Evolutionary conservation across 1,140 invertebrate genomes (phyloP), one percentile per base, ranked within the genome.

Genomic region (Ganaspis sp.): DNA sequence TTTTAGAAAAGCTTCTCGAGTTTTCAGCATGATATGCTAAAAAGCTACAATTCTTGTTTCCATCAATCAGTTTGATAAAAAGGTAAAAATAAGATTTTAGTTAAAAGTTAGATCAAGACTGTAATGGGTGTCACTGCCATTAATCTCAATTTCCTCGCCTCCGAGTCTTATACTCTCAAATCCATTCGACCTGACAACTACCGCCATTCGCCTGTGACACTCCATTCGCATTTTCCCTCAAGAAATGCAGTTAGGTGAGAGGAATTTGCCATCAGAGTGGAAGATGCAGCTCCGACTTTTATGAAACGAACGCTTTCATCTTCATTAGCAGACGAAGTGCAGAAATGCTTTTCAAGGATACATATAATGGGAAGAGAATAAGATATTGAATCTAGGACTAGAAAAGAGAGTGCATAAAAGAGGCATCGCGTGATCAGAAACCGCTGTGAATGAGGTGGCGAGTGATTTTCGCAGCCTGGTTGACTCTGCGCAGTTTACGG

Each of bases 381-480:
- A 34, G 29, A 34, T 34, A n/a, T n/a, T 34, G 29, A 34, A 34
- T 34, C 29, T 34, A 34, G 38, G 38, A 40, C 1, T 40, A 40
- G 9, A 54, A 54, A 54, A 54, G 0, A 21, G 4, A 23, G n/a
- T 21, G 17, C 6, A 54, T 6, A 54, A 6, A 26, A 0, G 9
- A 34, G 23, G 11, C 23, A 64, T 29, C 23, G 23, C 26, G 58
- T 29, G 2, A 29, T 64, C 58, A 34, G 4, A 15, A 29, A 29
- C 23, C 23, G 26, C 29, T 4, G 26, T 64, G 58, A 64, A 64
- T 64, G 58, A 64, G 26, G 15, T n/a, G 12, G 58, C 23, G 58
- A 64, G 58, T 64, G 4, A 64, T 64, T 64, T 34, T 64, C 58
- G 58, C 58, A 64, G 58, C 21, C 58, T 15, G 23, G 58, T 64